phyloP scores from a whole-genome alignment of 2,888 invertebrate genomes.

The Dasypolia templi region DNA sequence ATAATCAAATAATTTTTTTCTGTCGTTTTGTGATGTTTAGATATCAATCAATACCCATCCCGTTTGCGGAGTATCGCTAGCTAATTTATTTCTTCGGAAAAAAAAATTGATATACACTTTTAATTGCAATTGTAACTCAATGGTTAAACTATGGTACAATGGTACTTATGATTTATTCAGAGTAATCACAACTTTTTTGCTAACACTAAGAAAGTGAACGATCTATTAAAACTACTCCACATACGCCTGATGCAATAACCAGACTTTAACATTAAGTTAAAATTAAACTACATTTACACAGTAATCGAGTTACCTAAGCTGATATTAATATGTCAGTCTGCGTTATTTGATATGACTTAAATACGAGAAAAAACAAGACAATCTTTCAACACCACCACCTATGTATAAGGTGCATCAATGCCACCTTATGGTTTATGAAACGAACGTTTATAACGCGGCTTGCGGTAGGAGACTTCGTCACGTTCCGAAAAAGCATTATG shows the following conservation, averaged over 20 bases:
- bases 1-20: too few relatives aligned
- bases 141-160: not conserved
- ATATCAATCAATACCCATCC: too few relatives aligned
- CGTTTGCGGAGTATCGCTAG: too few relatives aligned
- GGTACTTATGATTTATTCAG: not conserved
- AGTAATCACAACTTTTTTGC: not conserved
- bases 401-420: not conserved
- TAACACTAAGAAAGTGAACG: not conserved
- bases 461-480: too few relatives aligned
- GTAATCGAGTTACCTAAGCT: conserved; percentile 17
- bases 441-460: too few relatives aligned
- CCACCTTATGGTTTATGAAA: not conserved
- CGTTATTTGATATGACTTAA: conserved; percentile 10
- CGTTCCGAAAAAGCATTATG: too few relatives aligned
- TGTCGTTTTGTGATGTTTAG: too few relatives aligned
- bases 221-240: not conserved
- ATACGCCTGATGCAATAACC: conserved; percentile 5
- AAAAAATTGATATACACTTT: too few relatives aligned
- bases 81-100: too few relatives aligned
- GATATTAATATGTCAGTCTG: conserved; percentile 27
- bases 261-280: conserved; percentile 22
- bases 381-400: not conserved
- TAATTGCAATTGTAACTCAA: too few relatives aligned
- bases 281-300: conserved; percentile 44
- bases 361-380: not conserved